Evolutionary conservation across 2,888 invertebrate species (phyloP).

Genomic region (Chymomyza caudatula): DNA sequence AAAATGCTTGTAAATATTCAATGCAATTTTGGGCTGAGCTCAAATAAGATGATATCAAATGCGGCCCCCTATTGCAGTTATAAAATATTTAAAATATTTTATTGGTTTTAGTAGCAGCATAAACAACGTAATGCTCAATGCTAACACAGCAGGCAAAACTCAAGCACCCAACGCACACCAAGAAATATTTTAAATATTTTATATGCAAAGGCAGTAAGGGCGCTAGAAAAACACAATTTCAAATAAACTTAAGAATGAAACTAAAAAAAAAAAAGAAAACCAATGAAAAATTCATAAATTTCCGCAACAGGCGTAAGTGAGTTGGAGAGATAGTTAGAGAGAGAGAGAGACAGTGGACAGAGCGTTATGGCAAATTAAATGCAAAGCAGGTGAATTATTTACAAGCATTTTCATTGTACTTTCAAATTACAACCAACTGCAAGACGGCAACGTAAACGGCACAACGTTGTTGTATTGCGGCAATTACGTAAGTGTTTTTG

Average conservation of each 20-base stretch:
- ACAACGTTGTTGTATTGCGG: constrained; percentile 50
- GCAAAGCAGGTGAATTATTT: constrained; percentile 70
- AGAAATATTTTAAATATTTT: constrained; percentile 65
- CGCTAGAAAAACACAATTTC: not conserved
- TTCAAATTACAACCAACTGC: constrained; percentile 70
- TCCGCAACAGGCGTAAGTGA: not conserved
- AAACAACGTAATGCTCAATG: constrained; percentile 35
- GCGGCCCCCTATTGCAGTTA: constrained; percentile 44
- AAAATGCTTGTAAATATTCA: constrained; percentile 75
- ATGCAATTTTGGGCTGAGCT: constrained; percentile 46
- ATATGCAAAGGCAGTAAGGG: constrained; percentile 55
- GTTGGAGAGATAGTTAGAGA: not conserved
- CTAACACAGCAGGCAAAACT: constrained; percentile 6
- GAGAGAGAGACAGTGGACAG: constrained; percentile 10
- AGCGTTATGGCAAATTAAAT: constrained; percentile 19
- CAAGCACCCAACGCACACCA: constrained; percentile 44
- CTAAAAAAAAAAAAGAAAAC: constrained; percentile 9
- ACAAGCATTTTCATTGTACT: constrained; percentile 76
- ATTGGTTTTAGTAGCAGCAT: constrained; percentile 44
- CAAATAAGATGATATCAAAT: not conserved
- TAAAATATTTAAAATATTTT: constrained; percentile 66
- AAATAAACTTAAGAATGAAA: constrained; percentile 7
- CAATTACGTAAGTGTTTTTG: constrained; percentile 51
- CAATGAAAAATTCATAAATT: constrained; percentile 13
- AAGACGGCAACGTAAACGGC: constrained; percentile 63